Evolutionary conservation across 2,888 invertebrate species (phyloP).

Genomic region (Saturnia japonica): DNA sequence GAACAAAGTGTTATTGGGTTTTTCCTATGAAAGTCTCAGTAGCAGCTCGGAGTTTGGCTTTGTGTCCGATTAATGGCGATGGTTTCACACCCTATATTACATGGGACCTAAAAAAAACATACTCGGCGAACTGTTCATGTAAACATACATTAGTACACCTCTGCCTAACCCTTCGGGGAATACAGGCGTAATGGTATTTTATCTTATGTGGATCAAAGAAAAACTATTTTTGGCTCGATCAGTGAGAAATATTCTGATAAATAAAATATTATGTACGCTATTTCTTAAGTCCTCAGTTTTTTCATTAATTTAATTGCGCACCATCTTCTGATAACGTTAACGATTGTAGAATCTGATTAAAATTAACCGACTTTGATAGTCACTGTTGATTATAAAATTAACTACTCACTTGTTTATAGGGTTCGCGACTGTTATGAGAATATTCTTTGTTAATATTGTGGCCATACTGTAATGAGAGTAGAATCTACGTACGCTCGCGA

Average conservation of each 20-base stretch:
- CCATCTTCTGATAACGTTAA: neutral
- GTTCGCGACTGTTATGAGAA: constrained; percentile 63
- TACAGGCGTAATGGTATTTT: no score
- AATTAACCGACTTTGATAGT: neutral
- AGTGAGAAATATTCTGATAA: neutral
- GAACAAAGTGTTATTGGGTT: no score
- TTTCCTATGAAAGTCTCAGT: no score
- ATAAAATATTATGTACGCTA: neutral
- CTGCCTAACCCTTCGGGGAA: no score
- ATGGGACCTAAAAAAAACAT: no score
- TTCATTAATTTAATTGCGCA: no score
- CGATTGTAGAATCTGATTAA: neutral
- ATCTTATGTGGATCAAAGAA: neutral
- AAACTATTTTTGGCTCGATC: neutral
- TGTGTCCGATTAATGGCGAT: no score
- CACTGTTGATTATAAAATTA: neutral
- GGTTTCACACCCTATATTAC: no score
- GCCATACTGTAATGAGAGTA: constrained; percentile 58
- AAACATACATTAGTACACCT: no score
- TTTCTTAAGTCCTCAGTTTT: no score
- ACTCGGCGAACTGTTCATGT: no score
- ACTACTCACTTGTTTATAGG: constrained; percentile 54
- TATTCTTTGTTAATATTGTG: constrained; percentile 51
- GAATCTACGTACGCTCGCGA: constrained; percentile 60
- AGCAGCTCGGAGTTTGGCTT: no score